Conservation (phyloP, 2,113 vertebrate species). For the Pedionomus torquatus region DNA sequence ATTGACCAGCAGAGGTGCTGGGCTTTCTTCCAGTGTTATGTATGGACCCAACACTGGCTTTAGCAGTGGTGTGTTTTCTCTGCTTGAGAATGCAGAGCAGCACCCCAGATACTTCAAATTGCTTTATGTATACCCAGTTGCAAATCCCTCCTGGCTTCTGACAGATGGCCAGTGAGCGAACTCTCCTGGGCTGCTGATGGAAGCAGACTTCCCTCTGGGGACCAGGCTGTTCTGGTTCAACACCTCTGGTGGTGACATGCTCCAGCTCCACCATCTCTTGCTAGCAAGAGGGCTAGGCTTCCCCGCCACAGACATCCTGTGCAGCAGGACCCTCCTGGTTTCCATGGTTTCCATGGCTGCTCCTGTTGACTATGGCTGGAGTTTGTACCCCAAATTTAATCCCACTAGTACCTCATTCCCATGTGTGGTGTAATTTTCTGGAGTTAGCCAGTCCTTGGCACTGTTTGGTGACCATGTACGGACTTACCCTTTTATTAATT, state of each 20-base stretch:
- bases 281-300: background rate
- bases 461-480: background rate
- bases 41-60: background rate
- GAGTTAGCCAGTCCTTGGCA: background rate
- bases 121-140: accelerated
- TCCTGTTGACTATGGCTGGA: background rate
- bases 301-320: background rate
- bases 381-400: background rate
- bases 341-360: background rate
- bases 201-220: accelerated
- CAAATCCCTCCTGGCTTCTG: accelerated
- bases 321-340: background rate
- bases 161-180: accelerated
- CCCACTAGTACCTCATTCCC: background rate
- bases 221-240: background rate
- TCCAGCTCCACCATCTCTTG: background rate
- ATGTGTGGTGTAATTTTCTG: background rate
- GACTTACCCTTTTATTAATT: background rate
- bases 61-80: accelerated
- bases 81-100: background rate
- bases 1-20: background rate
- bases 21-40: background rate
- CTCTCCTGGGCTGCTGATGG: accelerated
- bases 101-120: background rate
- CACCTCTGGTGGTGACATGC: accelerated